phyloP scores from a whole-genome alignment of 35 echinoderm and acorn worm species.

The Stichopus chloronotus region DNA sequence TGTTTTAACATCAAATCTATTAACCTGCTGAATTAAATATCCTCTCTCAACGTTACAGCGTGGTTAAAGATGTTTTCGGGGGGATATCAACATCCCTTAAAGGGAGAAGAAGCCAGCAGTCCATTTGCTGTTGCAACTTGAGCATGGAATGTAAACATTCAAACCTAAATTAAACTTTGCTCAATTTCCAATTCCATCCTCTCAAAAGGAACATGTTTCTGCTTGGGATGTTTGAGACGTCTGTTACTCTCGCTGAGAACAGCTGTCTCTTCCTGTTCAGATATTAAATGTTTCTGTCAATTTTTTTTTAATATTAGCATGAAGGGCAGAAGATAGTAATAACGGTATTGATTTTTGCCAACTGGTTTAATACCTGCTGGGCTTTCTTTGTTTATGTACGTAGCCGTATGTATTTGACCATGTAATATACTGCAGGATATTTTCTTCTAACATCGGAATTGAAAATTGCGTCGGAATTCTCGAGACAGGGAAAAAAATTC shows the following conservation, averaged over 20 bases:
- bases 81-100: no score
- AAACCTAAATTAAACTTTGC: no score
- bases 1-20: no score
- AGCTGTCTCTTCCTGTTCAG: slow-evolving; percentile 35
- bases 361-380: slow-evolving; percentile 52
- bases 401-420: slow-evolving; percentile 36
- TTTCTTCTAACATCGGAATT: slow-evolving; percentile 27
- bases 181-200: no score
- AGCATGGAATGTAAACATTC: no score
- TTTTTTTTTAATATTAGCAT: slow-evolving; percentile 38
- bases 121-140: no score
- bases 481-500: background rate
- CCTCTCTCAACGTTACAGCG: no score
- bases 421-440: slow-evolving; percentile 38
- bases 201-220: no score
- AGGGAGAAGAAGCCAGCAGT: no score
- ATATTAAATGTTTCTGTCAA: slow-evolving; percentile 57
- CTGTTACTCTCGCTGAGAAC: background rate
- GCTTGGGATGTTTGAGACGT: no score
- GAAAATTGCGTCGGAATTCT: slow-evolving; percentile 30
- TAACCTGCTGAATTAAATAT: no score
- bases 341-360: slow-evolving; percentile 44
- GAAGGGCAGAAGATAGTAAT: slow-evolving; percentile 46
- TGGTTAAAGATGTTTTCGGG: no score
- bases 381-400: slow-evolving; percentile 45